Conservation (phyloP, 2,888 invertebrate species). For the Blera fallax region DNA sequence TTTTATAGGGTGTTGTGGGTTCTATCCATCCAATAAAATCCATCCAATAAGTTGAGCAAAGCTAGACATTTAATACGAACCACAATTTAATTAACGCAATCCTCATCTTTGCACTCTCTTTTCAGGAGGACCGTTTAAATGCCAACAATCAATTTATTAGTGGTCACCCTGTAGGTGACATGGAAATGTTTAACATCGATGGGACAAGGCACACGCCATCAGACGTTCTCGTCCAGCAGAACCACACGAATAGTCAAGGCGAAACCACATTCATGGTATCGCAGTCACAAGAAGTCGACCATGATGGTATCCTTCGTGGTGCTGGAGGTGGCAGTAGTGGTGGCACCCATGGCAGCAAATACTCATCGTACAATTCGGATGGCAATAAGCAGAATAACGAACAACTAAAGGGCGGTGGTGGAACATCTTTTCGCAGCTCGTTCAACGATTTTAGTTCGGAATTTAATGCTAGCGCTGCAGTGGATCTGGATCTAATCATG, state of each 20-base stretch:
- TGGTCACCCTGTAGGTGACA: constrained; percentile 44
- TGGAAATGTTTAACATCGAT: constrained; percentile 48
- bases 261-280: constrained; percentile 46
- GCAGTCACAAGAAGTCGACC: constrained; percentile 66
- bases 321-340: constrained; percentile 24
- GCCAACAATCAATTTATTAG: constrained; percentile 61
- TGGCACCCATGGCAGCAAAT: constrained; percentile 15
- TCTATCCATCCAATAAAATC: neutral
- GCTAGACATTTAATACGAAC: neutral
- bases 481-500: constrained; percentile 78
- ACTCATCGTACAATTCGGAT: constrained; percentile 38
- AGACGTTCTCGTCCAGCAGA: neutral
- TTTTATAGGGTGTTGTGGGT: neutral
- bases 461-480: constrained; percentile 79
- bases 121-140: constrained; percentile 36
- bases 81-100: constrained; percentile 45
- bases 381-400: constrained; percentile 62
- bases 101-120: neutral
- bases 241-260: constrained; percentile 51
- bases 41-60: neutral
- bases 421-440: constrained; percentile 78
- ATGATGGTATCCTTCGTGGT: constrained; percentile 67
- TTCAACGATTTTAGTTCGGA: constrained; percentile 80
- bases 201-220: constrained; percentile 37
- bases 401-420: constrained; percentile 62